Conservation (phyloP, 2,113 vertebrate genomes). For the Hystrix cristata region DNA sequence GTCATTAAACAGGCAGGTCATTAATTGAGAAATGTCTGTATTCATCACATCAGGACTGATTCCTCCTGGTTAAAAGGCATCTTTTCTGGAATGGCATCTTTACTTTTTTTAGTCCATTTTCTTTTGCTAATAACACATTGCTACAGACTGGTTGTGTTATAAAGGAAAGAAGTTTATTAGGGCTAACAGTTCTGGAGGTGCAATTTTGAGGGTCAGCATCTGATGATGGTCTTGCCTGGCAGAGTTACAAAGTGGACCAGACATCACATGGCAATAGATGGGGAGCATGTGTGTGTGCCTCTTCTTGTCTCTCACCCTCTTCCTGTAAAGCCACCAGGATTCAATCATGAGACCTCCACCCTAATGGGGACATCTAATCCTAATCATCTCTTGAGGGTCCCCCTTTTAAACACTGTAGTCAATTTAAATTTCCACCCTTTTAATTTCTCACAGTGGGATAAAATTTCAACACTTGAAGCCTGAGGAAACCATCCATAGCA, state of each 20-base stretch:
- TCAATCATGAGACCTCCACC: not conserved
- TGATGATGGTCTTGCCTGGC: not conserved
- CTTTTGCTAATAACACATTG: not conserved
- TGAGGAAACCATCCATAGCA: not conserved
- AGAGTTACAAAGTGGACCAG: no score
- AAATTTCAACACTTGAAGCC: not conserved
- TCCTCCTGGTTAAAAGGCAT: not conserved
- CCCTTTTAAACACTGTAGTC: not conserved
- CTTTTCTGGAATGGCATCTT: not conserved
- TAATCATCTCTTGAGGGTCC: not conserved
- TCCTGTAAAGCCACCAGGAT: not conserved
- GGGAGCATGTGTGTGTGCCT: not conserved
- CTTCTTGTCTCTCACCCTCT: not conserved
- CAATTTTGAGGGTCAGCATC: no score
- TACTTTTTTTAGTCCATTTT: not conserved
- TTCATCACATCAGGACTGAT: not conserved
- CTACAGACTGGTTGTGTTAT: not conserved
- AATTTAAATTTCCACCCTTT: not conserved
- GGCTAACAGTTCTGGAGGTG: not conserved
- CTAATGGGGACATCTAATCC: not conserved
- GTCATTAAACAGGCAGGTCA: not conserved
- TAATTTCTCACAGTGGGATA: not conserved
- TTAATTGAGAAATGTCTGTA: not conserved
- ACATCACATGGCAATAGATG: no score
- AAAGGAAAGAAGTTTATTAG: not conserved